Evolutionary conservation across 2,888 invertebrate species (phyloP).

Genomic region (Deilephila porcellus): DNA sequence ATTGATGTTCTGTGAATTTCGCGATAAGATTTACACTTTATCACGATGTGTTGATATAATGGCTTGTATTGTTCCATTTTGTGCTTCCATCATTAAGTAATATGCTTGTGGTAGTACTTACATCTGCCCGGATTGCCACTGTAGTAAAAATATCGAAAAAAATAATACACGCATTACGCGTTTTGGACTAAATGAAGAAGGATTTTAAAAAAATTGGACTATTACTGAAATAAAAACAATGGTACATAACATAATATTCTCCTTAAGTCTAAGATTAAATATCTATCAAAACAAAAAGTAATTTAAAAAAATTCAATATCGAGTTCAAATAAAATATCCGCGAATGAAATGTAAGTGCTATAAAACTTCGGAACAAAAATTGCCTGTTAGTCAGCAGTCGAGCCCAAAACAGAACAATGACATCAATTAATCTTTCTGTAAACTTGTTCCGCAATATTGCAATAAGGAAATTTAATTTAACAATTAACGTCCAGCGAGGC

Average conservation of each 20-base stretch:
- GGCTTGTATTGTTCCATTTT: constrained; percentile 2
- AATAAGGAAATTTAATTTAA: constrained; percentile 29
- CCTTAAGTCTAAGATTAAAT: background rate
- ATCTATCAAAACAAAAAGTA: too few relatives aligned
- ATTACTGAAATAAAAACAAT: background rate
- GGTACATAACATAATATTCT: background rate
- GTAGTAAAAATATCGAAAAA: too few relatives aligned
- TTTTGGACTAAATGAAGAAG: too few relatives aligned
- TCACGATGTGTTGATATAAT: background rate
- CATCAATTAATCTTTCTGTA: constrained; percentile 15
- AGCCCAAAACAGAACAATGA: constrained; percentile 24
- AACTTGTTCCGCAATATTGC: constrained; percentile 22
- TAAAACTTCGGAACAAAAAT: constrained; percentile 30
- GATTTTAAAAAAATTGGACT: background rate
- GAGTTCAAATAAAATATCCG: background rate
- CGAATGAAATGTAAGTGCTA: background rate
- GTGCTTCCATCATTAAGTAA: background rate
- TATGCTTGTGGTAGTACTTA: too few relatives aligned
- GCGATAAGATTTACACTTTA: background rate
- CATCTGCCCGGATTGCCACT: too few relatives aligned
- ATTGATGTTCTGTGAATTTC: background rate
- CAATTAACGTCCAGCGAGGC: background rate
- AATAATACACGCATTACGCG: too few relatives aligned
- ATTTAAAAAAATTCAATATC: background rate
- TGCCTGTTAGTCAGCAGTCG: constrained; percentile 31